A percentile compares a stretch with the other conserved stretches of the same genome.
Evolutionary conservation across 2,888 invertebrate genomes (phyloP).

Genomic region (Crossocerus cetratus): DNA sequence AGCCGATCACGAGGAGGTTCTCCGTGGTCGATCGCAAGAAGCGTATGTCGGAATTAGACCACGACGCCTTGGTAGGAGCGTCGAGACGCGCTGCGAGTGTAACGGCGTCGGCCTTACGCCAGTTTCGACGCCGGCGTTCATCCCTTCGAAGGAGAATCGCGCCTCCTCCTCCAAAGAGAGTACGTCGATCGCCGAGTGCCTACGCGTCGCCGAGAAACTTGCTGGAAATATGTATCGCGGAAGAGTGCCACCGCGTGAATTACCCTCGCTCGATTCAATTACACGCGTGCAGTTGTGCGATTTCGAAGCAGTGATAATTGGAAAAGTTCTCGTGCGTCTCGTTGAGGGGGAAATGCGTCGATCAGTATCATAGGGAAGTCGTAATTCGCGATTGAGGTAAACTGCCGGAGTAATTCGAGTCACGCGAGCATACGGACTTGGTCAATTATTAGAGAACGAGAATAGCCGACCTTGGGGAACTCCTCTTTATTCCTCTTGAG

Average conservation of each 20-base stretch:
- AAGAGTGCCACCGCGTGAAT: too few relatives aligned
- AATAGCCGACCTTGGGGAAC: conserved; percentile 25
- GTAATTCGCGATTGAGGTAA: too few relatives aligned
- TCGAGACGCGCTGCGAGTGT: conserved; percentile 22
- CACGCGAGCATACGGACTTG: not conserved
- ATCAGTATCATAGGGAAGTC: too few relatives aligned
- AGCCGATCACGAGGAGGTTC: conserved; percentile 25
- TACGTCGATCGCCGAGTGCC: too few relatives aligned
- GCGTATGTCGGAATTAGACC: conserved; percentile 56
- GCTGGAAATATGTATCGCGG: too few relatives aligned
- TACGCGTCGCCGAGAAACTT: too few relatives aligned
- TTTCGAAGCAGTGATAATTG: too few relatives aligned
- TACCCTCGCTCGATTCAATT: too few relatives aligned
- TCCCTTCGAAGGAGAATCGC: conserved; percentile 41
- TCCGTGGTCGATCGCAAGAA: conserved; percentile 41
- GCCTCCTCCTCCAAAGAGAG: not conserved
- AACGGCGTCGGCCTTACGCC: conserved; percentile 34
- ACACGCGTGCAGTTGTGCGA: too few relatives aligned
- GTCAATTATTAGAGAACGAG: conserved; percentile 22
- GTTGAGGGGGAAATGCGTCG: too few relatives aligned
- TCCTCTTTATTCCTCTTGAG: conserved; percentile 25
- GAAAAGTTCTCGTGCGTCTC: too few relatives aligned
- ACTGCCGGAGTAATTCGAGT: conserved; percentile 5
- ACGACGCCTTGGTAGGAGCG: conserved; percentile 49
- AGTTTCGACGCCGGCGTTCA: conserved; percentile 52